Conservation (phyloP, 2,888 invertebrate species). For the Acrocyrtus sp. region DNA sequence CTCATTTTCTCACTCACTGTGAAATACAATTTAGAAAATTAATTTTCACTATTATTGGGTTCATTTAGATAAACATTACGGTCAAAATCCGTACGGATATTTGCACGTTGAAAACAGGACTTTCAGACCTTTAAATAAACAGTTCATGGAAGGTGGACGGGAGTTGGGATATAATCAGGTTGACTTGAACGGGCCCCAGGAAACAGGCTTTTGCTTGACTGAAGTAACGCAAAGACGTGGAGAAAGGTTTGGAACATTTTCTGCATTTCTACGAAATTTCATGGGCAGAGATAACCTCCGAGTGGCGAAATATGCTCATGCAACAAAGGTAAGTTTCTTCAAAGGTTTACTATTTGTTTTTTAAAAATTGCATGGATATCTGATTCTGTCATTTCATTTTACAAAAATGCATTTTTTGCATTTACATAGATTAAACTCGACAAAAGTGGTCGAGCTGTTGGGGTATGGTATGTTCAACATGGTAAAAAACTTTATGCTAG, state of each 20-base stretch:
- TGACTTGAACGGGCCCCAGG: slow-evolving; percentile 60
- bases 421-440: slow-evolving; percentile 51
- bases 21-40: not conserved
- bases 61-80: slow-evolving; percentile 49
- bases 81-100: slow-evolving; percentile 40
- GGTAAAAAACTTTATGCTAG: slow-evolving; percentile 51
- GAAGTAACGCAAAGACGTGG: slow-evolving; percentile 58
- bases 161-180: slow-evolving; percentile 55
- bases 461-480: slow-evolving; percentile 52
- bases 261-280: slow-evolving; percentile 56
- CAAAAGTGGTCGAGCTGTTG: slow-evolving; percentile 51
- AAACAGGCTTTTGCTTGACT: slow-evolving; percentile 44
- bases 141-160: slow-evolving; percentile 49
- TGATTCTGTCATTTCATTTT: too few relatives aligned
- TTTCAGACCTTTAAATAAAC: slow-evolving; percentile 31
- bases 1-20: not conserved
- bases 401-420: too few relatives aligned
- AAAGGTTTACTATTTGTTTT: not conserved
- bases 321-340: slow-evolving; percentile 47
- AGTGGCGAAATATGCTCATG: slow-evolving; percentile 57
- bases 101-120: slow-evolving; percentile 47
- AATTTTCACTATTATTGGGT: not conserved
- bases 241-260: slow-evolving; percentile 50
- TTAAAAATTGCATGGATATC: not conserved
- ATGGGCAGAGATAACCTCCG: slow-evolving; percentile 45